Evolutionary conservation across 2,888 invertebrate genomes (phyloP).

Genomic region (Synanthedon andrenaeformis): DNA sequence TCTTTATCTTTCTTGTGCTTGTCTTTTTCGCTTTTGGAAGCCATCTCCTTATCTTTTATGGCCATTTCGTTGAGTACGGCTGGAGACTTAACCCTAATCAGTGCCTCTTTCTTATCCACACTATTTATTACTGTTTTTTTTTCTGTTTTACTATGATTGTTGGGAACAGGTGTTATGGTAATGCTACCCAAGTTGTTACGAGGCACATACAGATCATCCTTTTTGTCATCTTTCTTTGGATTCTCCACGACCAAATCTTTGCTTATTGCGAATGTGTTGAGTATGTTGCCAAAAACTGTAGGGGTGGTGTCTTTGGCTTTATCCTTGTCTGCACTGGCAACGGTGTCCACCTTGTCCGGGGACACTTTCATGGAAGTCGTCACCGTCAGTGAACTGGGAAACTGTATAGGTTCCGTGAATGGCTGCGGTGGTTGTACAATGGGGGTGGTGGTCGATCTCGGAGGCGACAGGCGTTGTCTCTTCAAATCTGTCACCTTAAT

Average conservation of each 20-base stretch:
- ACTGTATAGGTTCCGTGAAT: slow-evolving; percentile 46
- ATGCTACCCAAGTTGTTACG: slow-evolving; percentile 57
- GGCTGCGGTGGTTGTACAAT: slow-evolving; percentile 8
- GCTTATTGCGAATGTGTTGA: slow-evolving; percentile 31
- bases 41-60: slow-evolving; percentile 17
- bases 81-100: slow-evolving; percentile 57
- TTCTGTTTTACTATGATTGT: slow-evolving; percentile 24
- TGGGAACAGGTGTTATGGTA: slow-evolving; percentile 55
- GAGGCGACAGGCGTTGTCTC: slow-evolving; percentile 28
- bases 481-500: slow-evolving; percentile 44
- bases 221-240: slow-evolving; percentile 29
- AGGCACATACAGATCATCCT: slow-evolving; percentile 48
- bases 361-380: slow-evolving; percentile 33
- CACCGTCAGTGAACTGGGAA: slow-evolving; percentile 59
- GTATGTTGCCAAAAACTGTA: slow-evolving; percentile 24
- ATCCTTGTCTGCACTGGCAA: slow-evolving; percentile 14
- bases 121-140: slow-evolving; percentile 18
- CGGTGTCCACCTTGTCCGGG: slow-evolving; percentile 20
- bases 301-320: slow-evolving; percentile 17
- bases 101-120: slow-evolving; percentile 23
- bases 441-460: slow-evolving; percentile 20
- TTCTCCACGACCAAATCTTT: slow-evolving; percentile 45
- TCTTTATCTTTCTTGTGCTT: slow-evolving; percentile 36
- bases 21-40: slow-evolving; percentile 16
- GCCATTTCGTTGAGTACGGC: slow-evolving; percentile 59